A percentile compares a stretch with the other conserved stretches of the same genome.
Evolutionary conservation across 1,140 invertebrate genomes (phyloP).

Genomic region (Tribolium madens): DNA sequence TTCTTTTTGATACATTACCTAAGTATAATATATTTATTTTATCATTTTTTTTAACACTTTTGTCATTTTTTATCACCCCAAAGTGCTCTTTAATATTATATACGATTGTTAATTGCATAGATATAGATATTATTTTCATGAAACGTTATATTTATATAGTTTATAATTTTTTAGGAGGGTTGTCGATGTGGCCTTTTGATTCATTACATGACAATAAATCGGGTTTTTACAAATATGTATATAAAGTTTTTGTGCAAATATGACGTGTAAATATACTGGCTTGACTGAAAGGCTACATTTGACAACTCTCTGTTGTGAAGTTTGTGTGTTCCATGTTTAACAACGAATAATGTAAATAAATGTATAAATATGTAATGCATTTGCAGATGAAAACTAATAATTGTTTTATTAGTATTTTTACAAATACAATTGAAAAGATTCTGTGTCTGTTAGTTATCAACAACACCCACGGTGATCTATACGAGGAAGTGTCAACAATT

Average conservation of each 20-base stretch:
- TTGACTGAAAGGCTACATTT: not conserved
- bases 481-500: no score
- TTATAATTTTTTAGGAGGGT: slow-evolving; percentile 49
- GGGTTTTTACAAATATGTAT: slow-evolving; percentile 11
- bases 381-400: slow-evolving; percentile 57
- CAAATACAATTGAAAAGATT: slow-evolving; percentile 56
- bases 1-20: slow-evolving; percentile 34
- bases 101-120: slow-evolving; percentile 34
- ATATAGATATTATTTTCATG: slow-evolving; percentile 35
- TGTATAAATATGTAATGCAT: slow-evolving; percentile 59
- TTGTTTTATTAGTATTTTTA: slow-evolving; percentile 61
- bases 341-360: slow-evolving; percentile 61
- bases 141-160: slow-evolving; percentile 55
- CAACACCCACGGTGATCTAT: no score
- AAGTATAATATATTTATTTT: slow-evolving; percentile 39
- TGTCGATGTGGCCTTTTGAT: not conserved
- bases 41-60: slow-evolving; percentile 30
- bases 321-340: slow-evolving; percentile 57
- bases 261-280: slow-evolving; percentile 21
- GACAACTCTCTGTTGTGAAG: not conserved
- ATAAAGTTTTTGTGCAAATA: slow-evolving; percentile 9
- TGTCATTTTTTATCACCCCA: slow-evolving; percentile 34
- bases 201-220: slow-evolving; percentile 7
- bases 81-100: slow-evolving; percentile 36
- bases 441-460: not conserved